Evolutionary conservation across 1,140 invertebrate species (phyloP).

Genomic region (Gonioctena quinquepunctata): DNA sequence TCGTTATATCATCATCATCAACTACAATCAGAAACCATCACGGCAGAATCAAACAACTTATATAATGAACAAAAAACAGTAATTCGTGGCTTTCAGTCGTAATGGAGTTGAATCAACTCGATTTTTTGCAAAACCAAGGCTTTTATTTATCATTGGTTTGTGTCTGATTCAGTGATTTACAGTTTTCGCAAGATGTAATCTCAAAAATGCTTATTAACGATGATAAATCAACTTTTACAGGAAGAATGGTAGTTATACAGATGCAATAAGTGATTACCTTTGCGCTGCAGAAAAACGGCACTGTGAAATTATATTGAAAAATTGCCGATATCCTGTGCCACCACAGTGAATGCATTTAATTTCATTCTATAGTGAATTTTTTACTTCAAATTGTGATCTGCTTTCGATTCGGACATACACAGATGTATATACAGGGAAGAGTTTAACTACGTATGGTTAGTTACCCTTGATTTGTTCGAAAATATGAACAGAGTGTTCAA

Average conservation of each 20-base stretch:
- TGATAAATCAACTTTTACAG: constrained; percentile 10
- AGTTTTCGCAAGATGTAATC: background rate
- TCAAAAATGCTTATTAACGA: constrained; percentile 12
- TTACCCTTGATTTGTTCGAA: no score
- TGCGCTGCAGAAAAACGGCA: background rate
- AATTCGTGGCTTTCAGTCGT: background rate
- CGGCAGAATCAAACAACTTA: background rate
- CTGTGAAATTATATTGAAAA: constrained; percentile 7
- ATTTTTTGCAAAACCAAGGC: background rate
- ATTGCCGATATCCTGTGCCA: constrained; percentile 4
- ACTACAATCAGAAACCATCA: background rate
- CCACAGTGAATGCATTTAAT: background rate
- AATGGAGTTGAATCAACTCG: background rate
- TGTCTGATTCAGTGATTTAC: background rate
- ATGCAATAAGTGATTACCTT: background rate
- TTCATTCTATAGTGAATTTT: background rate
- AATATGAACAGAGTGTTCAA: no score
- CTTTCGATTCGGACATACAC: background rate
- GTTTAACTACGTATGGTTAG: no score
- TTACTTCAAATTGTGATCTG: background rate
- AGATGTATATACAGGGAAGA: no score
- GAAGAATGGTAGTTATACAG: constrained; percentile 7
- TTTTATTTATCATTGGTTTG: background rate
- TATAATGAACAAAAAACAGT: background rate
- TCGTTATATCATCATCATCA: background rate